Evolutionary conservation across 2,888 invertebrate genomes (phyloP).

Genomic region (Pilophorus perplexus): DNA sequence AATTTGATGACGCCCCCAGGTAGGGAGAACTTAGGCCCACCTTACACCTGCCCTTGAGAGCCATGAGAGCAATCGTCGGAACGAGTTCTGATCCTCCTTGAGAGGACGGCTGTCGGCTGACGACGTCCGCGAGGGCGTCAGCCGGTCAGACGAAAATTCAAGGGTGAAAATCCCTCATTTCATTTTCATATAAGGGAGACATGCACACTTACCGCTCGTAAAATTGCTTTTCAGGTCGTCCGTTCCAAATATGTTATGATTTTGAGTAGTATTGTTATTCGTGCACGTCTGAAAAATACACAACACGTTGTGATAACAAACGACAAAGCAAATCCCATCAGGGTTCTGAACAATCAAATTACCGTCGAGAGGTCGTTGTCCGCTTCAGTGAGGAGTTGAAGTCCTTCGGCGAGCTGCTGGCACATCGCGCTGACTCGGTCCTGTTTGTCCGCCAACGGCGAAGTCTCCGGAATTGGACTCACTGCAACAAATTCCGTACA

Average conservation of each 20-base stretch:
- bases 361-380: conserved; percentile 51
- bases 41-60: too few species aligned
- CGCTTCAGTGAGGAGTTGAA: conserved; percentile 69
- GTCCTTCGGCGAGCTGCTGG: conserved; percentile 72
- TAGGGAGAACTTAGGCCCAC: too few species aligned
- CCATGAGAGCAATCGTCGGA: too few species aligned
- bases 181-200: too few species aligned
- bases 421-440: conserved; percentile 67
- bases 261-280: conserved; percentile 33
- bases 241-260: conserved; percentile 19
- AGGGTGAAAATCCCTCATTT: too few species aligned
- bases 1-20: too few species aligned
- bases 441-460: conserved; percentile 58
- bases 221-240: conserved; percentile 21
- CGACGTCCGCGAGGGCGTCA: too few species aligned
- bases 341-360: too few species aligned
- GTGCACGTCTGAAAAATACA: conserved; percentile 32
- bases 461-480: conserved; percentile 74
- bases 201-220: too few species aligned
- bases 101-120: too few species aligned
- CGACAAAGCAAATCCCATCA: neutral
- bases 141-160: too few species aligned
- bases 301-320: neutral
- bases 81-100: too few species aligned
- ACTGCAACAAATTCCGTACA: conserved; percentile 60